Base-by-base conservation (phyloP, 2,797 vertebrate genomes). In the Hydrolagus colliei region DNA sequence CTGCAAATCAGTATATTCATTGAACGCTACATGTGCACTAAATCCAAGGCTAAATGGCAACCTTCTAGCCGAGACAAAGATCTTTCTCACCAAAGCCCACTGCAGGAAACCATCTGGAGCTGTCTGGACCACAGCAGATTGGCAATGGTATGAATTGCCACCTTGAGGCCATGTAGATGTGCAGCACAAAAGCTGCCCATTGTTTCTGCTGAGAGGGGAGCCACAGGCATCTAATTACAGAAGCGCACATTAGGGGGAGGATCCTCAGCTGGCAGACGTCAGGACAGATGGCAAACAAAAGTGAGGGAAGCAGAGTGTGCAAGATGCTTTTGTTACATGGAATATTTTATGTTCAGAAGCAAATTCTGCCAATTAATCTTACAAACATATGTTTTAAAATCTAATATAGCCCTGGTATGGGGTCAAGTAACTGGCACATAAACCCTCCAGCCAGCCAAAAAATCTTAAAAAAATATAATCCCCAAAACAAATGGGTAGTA, bases 231-330 rank as follows among this genome's bases (percentile, higher is more conserved):
- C 87, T 90, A 74, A 82, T 84, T 85, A 89, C 87, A 88, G 65
- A 71, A 87, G 86, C 87, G 87, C 87, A 87, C 90, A 77, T 12
- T n/a, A 88, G 86, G 87, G 87, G 88, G 22, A 79, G 88, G 87
- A 86, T 78, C 71, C 88, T 91, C 89, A 86, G 88, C 88, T 85
- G 88, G 90, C 91, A 89, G 90, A 72, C 73, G 0, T 87, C 89
- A 88, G 87, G 90, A 88, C 93, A 93, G 93, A 93, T 92, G 93
- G 93, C 27, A 85, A 90, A 91, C 89, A 92, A 92, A 91, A 87
- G 87, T 86, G 88, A 87, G 75, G 82, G 87, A 87, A 87, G 86
- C 87, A 91, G 86, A 91, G 87, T 41, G 79, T 71, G 63, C 65
- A 67, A 16, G 9, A 84, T 71, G 27, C 41, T 35, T 71, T 84